A percentile compares a stretch with the other conserved stretches of the same genome.
Evolutionary conservation across 1,140 invertebrate species (phyloP).

Genomic region (Listronotus bonariensis): DNA sequence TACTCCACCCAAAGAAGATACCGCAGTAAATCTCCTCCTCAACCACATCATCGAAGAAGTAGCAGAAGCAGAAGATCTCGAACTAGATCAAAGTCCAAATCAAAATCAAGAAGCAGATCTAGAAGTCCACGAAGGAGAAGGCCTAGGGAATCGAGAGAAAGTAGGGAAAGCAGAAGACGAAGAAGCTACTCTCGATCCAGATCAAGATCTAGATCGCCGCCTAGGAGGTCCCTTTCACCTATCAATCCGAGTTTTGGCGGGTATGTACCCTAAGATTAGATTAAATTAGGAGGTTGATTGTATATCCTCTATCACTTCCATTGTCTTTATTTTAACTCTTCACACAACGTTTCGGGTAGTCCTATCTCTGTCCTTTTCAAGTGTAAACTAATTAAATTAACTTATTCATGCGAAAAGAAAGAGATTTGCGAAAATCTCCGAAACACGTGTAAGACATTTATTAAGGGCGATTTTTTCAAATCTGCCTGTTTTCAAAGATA

Average conservation of each 20-base stretch:
- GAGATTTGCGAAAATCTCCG: no score
- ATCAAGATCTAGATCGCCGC: slow-evolving; percentile 58
- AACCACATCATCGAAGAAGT: slow-evolving; percentile 32
- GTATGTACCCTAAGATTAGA: slow-evolving; percentile 10
- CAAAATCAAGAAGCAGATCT: slow-evolving; percentile 50
- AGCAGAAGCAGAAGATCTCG: slow-evolving; percentile 32
- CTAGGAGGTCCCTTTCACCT: slow-evolving; percentile 20
- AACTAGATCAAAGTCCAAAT: slow-evolving; percentile 52
- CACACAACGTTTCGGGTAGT: no score
- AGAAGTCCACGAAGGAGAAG: slow-evolving; percentile 37
- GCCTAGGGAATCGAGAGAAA: slow-evolving; percentile 18
- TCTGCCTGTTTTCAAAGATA: no score
- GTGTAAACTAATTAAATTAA: no score
- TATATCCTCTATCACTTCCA: no score
- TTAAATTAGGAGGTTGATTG: no score
- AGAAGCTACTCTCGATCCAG: slow-evolving; percentile 60
- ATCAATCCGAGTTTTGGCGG: slow-evolving; percentile 13
- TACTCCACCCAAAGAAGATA: slow-evolving; percentile 74
- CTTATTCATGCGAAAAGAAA: no score
- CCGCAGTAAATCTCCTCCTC: slow-evolving; percentile 62
- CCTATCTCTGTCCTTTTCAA: no score
- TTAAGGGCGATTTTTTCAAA: no score
- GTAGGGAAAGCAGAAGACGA: slow-evolving; percentile 34
- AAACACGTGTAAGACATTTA: no score
- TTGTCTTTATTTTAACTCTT: no score